These are phyloP conservation scores for Heliocidaris erythrogramma DNA, from an alignment of 35 echinoderm and acorn worm genomes.

Conservation along the genomic window DNA sequence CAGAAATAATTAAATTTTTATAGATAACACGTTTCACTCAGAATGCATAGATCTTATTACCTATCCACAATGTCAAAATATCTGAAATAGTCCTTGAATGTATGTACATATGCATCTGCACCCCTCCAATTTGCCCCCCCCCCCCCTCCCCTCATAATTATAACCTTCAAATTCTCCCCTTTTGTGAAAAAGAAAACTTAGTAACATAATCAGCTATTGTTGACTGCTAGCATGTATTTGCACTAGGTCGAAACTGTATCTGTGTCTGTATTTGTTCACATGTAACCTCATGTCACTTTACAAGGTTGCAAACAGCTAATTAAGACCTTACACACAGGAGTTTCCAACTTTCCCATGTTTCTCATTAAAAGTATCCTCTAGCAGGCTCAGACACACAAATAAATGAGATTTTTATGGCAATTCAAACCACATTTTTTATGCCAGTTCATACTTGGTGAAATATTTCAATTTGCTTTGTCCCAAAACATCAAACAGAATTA, in stretches of 20 bases:
- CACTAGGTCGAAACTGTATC: slow-evolving; percentile 25
- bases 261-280: slow-evolving; percentile 17
- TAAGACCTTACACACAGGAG: not conserved
- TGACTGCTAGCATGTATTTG: slow-evolving; percentile 26
- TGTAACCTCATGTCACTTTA: not conserved
- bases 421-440: not conserved
- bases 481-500: not conserved
- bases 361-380: not conserved
- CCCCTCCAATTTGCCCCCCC: not conserved
- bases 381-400: not conserved
- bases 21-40: not conserved
- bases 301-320: not conserved
- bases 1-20: not conserved
- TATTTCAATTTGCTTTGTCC: not conserved
- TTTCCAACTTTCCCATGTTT: not conserved
- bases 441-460: not conserved
- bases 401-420: not conserved
- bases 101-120: not conserved
- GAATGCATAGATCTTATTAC: not conserved
- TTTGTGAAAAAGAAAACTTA: not conserved
- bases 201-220: not conserved
- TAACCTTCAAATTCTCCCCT: not conserved
- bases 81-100: not conserved
- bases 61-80: not conserved
- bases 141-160: not conserved